These are phyloP conservation scores for Cinclus mexicanus DNA, from an alignment of 2,113 vertebrate species.

Conservation along the genomic window DNA sequence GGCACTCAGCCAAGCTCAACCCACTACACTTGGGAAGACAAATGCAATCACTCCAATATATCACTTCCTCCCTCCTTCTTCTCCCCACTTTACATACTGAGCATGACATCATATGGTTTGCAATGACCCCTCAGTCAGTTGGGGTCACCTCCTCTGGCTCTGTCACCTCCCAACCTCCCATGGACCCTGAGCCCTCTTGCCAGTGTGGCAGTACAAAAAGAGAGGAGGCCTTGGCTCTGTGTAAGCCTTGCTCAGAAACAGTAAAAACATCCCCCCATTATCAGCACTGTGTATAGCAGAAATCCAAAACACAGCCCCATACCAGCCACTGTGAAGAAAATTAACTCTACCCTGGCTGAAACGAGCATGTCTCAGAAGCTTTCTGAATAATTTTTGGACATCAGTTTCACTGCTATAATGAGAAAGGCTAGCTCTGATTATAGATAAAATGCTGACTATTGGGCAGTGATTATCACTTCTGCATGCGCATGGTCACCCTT, in stretches of 20 bases:
- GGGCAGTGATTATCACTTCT: neutral
- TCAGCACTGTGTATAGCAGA: neutral
- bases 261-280: neutral
- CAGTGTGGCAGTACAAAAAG: fast-evolving
- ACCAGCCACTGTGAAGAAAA: neutral
- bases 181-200: neutral
- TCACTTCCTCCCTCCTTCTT: neutral
- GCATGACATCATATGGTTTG: neutral
- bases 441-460: neutral
- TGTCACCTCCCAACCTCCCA: neutral
- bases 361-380: neutral
- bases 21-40: neutral
- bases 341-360: neutral
- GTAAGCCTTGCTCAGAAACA: neutral
- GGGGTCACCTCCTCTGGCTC: neutral
- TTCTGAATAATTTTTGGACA: neutral
- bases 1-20: neutral
- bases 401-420: neutral
- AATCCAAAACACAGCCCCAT: neutral
- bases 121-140: fast-evolving
- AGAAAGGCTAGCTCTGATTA: slow-evolving; percentile 19
- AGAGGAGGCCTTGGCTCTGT: neutral
- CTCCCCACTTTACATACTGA: neutral
- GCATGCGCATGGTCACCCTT: neutral
- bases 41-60: neutral